Conservation (phyloP, 1,140 invertebrate genomes). For the Littorina saxatilis region DNA sequence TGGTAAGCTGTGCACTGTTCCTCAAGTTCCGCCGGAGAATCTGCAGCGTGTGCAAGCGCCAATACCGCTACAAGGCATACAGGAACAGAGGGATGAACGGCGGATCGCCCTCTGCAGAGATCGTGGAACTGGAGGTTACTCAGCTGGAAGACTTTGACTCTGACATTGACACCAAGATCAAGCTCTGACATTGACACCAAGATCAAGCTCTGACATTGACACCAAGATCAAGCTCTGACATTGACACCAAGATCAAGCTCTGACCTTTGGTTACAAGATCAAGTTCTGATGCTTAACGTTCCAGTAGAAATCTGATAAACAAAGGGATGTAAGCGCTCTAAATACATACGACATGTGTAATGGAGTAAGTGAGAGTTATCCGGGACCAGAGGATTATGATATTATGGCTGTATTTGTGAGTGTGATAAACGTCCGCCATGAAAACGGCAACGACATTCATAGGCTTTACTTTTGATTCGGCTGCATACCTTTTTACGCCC, state of each 20-base stretch:
- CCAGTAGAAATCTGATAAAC: not conserved
- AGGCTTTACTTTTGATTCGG: too few species aligned
- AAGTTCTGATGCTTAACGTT: not conserved
- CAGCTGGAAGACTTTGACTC: conserved; percentile 36
- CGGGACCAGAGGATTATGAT: too few species aligned
- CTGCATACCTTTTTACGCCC: too few species aligned
- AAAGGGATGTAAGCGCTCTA: too few species aligned
- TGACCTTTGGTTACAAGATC: not conserved
- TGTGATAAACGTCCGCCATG: too few species aligned
- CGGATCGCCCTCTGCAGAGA: not conserved
- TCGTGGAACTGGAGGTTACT: conserved; percentile 30
- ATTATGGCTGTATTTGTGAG: too few species aligned
- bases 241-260: too few species aligned
- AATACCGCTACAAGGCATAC: conserved; percentile 32
- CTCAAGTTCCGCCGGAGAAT: conserved; percentile 17
- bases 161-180: not conserved
- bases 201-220: too few species aligned
- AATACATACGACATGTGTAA: too few species aligned
- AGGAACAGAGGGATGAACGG: conserved; percentile 1
- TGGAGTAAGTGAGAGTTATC: too few species aligned
- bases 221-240: too few species aligned
- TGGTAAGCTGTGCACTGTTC: not conserved
- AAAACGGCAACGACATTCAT: too few species aligned
- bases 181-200: not conserved
- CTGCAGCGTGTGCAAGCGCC: conserved; percentile 16